Evolutionary conservation across 2,888 invertebrate species (phyloP), one percentile per base, ranked within the genome.

Genomic region (Tethea ocularis): DNA sequence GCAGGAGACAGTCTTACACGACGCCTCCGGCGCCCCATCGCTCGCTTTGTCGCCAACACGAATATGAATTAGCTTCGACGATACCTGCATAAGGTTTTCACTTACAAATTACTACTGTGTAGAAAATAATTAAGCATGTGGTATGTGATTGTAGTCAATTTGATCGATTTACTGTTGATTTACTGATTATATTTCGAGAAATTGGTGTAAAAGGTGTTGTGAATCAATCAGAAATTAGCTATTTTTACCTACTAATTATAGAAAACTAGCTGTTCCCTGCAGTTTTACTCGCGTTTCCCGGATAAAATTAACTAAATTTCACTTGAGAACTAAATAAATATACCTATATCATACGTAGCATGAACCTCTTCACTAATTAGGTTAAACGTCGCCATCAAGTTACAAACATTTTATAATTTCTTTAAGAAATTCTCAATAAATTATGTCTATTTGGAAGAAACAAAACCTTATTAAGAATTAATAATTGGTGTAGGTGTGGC

Each of bases 1-100:
- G 79, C 79, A 80, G 82, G 84, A 83, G 83, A 84, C 82, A 82
- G 82, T 70, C 83, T 75, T 76, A 78, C 74, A 73, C 69, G 66
- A 62, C 63, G 83, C 84, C 78, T 71, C 67, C 62, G 77, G 84
- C 78, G 68, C 70, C 68, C 64, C 61, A 65, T 68, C 61, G 61
- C 60, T 58, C 68, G 66, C 75, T 80, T 77, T 80, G 77, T 79
- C 78, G 75, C 67, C 69, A 66, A 60, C 58, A 46, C 60, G n/a
- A 51, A 59, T 58, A 68, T 38, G 61, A 66, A 72, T 75, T 72
- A 75, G 71, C 73, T 65, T 36, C 59, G 59, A 52, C 57, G 58
- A 62, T 61, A 60, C 61, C 57, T n/a, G 58, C 61, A 56, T 63
- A 59, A 59, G 67, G 69, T 58, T 61, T 60, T 57, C 56, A 61